A percentile compares a stretch with the other conserved stretches of the same genome.
Evolutionary conservation across 2,888 invertebrate species (phyloP).

Genomic region (Apocheima hispidaria): DNA sequence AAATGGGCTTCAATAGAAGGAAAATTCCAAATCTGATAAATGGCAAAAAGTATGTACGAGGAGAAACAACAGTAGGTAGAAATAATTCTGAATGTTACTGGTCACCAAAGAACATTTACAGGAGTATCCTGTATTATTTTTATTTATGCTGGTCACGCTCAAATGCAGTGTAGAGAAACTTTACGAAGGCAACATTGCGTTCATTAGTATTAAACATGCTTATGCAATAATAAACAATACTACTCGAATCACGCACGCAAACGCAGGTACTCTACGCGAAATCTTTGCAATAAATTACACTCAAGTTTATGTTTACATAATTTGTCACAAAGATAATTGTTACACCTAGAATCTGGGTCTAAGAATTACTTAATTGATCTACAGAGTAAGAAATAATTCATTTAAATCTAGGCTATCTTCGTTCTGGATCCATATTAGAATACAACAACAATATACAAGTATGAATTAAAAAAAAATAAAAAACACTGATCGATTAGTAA

Average conservation of each 20-base stretch:
- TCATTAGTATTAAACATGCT: constrained; percentile 17
- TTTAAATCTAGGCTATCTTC: neutral
- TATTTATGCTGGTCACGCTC: constrained; percentile 1
- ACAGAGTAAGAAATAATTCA: neutral
- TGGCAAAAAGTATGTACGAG: too few relatives aligned
- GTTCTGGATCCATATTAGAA: too few relatives aligned
- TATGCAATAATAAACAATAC: constrained; percentile 5
- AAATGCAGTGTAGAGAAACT: constrained; percentile 12
- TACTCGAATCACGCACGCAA: neutral
- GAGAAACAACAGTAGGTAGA: too few relatives aligned
- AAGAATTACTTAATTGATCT: too few relatives aligned
- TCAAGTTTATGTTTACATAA: neutral
- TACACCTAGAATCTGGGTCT: neutral
- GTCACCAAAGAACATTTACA: too few relatives aligned
- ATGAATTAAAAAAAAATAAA: too few relatives aligned
- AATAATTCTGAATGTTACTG: neutral
- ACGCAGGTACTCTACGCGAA: neutral
- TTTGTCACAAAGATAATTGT: neutral
- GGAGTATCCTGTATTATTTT: too few relatives aligned
- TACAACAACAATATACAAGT: too few relatives aligned
- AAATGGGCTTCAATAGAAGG: neutral
- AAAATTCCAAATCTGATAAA: neutral
- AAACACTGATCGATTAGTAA: too few relatives aligned
- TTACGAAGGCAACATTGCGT: constrained; percentile 6
- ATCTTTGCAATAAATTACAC: neutral